Percentiles rank a stretch among this genome's conserved stretches.
phyloP scores from a whole-genome alignment of 2,888 invertebrate genomes.

The Drosophila flavopinicola region DNA sequence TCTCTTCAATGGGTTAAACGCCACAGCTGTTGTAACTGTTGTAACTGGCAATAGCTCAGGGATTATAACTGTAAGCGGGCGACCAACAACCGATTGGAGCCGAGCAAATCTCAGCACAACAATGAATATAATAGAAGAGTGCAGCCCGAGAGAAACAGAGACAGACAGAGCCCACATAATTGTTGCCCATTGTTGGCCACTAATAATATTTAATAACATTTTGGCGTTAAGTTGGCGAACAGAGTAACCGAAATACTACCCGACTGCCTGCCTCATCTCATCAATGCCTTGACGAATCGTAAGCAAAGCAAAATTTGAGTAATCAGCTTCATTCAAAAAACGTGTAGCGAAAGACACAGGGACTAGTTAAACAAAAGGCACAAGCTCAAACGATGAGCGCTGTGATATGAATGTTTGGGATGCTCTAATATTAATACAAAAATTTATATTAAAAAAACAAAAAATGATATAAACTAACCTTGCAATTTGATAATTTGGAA shows the following conservation, averaged over 20 bases:
- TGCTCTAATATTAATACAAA: conserved; percentile 23
- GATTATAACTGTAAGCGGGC: conserved; percentile 66
- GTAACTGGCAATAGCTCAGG: conserved; percentile 70
- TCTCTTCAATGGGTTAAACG: conserved; percentile 71
- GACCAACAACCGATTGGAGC: conserved; percentile 32
- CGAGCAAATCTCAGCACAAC: conserved; percentile 35
- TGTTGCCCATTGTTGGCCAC: conserved; percentile 60
- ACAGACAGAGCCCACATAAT: conserved; percentile 58
- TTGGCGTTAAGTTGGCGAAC: conserved; percentile 66
- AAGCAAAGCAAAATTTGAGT: conserved; percentile 76
- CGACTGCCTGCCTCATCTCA: conserved; percentile 32
- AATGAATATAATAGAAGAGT: conserved; percentile 13
- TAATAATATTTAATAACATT: conserved; percentile 77
- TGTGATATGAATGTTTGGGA: conserved; percentile 1
- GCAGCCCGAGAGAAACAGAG: neutral
- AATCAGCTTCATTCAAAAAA: conserved; percentile 75
- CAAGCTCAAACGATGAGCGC: conserved; percentile 28
- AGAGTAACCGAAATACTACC: neutral
- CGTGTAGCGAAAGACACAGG: conserved; percentile 60
- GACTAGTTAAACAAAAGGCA: conserved; percentile 51
- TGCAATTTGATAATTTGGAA: no score
- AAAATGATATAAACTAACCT: no score
- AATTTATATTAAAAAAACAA: no score
- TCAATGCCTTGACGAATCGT: conserved; percentile 72
- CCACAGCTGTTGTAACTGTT: conserved; percentile 64